A percentile compares a stretch with the other conserved stretches of the same genome.
Evolutionary conservation across 1,140 invertebrate species (phyloP).

Genomic region (Orius laevigatus): DNA sequence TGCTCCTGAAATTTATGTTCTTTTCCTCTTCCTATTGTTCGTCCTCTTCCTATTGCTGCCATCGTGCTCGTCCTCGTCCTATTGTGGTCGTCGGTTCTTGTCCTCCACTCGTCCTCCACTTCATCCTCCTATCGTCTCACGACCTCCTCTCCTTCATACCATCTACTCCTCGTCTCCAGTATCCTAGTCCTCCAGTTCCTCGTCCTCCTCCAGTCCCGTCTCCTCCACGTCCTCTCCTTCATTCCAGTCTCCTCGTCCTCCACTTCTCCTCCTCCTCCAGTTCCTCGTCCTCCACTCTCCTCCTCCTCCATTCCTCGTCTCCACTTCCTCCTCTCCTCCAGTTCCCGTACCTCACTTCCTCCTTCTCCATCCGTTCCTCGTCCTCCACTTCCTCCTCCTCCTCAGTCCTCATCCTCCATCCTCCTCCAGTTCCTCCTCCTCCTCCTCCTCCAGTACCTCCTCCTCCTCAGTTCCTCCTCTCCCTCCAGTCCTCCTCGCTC

Average conservation of each 20-base stretch:
- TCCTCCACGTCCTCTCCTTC: neutral
- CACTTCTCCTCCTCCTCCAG: neutral
- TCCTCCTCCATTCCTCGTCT: neutral
- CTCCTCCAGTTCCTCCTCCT: neutral
- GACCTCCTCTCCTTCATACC: neutral
- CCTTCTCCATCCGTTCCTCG: no score
- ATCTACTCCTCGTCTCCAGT: no score
- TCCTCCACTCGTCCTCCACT: no score
- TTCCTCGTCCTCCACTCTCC: no score
- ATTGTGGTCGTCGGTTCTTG: neutral
- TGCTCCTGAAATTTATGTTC: no score
- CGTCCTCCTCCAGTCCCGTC: neutral
- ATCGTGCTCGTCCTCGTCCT: neutral
- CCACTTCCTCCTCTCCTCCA: no score
- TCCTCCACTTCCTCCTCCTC: no score
- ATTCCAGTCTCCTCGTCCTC: neutral
- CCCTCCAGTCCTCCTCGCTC: neutral
- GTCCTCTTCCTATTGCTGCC: neutral
- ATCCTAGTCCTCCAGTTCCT: neutral
- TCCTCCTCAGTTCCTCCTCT: neutral
- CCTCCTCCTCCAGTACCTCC: neutral
- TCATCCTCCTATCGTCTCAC: no score
- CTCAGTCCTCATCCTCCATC: no score
- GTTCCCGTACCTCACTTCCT: no score
- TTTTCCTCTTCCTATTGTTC: no score